Percentiles rank a stretch among this genome's conserved stretches.
Conservation (phyloP, 2,888 invertebrate species). For the Bedellia somnulentella region DNA sequence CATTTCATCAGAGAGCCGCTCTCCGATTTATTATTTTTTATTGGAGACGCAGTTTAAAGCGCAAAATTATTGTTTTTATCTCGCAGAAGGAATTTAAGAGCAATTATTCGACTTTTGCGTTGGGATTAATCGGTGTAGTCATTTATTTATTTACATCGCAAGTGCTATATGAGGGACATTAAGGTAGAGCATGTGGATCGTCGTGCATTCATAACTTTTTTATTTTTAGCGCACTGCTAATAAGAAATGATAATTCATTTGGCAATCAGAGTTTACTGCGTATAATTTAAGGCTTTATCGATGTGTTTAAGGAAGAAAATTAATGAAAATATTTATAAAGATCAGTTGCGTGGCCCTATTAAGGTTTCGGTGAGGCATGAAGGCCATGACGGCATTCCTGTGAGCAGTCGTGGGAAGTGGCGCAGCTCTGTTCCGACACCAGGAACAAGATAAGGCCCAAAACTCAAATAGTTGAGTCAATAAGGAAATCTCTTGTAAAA, state of each 20-base stretch:
- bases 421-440: too few relatives aligned
- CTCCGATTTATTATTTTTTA: conserved; percentile 57
- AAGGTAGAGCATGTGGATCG: background rate
- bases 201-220: background rate
- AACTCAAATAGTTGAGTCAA: background rate
- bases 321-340: too few relatives aligned
- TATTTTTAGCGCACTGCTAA: too few relatives aligned
- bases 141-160: conserved; percentile 5
- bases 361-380: too few relatives aligned
- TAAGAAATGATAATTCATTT: too few relatives aligned
- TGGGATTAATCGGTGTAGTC: conserved; percentile 43
- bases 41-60: conserved; percentile 38
- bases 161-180: background rate
- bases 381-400: background rate
- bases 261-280: too few relatives aligned
- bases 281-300: too few relatives aligned
- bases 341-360: too few relatives aligned
- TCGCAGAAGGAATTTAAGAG: conserved; percentile 50
- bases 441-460: background rate
- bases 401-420: background rate
- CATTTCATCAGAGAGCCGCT: conserved; percentile 42
- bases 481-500: background rate
- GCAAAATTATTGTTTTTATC: conserved; percentile 60
- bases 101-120: conserved; percentile 52
- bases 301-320: too few relatives aligned